Base-by-base conservation (phyloP, 1,140 invertebrate genomes). In the Stegodyphus mimosarum region DNA sequence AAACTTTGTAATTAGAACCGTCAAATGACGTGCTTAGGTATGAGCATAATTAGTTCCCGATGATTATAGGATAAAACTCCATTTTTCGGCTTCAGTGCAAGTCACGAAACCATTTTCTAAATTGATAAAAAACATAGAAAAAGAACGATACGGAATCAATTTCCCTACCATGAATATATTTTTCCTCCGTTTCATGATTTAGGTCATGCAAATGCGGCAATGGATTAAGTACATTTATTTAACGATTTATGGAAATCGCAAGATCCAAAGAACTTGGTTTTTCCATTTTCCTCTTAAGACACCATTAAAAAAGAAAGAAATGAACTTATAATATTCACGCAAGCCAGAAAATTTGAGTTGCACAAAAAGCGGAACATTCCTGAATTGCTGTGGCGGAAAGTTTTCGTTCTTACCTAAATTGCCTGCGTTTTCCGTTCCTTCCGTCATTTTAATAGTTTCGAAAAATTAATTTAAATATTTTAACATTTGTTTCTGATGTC, bases 401-500 rank as follows among this genome's bases (percentile, higher is more conserved):
- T 75, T 84, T 84, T 84, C 51, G 49, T 83, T 74, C 60, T 66
- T 74, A 13, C 70, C 53, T 74, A 52, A 71, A 75, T 83, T 83
- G 60, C 74, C 71, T 33, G 53, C 11, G 33, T 51, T 67, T 11
- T 63, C 13, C 49, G 69, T 81, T 81, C 50, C 48, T 81, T 66
- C 55, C 71, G 49, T 74, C 80, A 83, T 17, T 84, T 84, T 84
- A 84, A 84, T 84, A 76, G 72, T 76, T 84, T 76, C 73, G 60
- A 84, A 84, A 84, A 84, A 84, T 84, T 69, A 67, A 75, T 84
- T 84, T 84, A 75, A 75, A 75, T 84, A 69, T 84, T 84, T 76
- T 84, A 84, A 84, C 81, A 76, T 84, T 84, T 84, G 81, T 69
- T 84, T 76, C 81, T 84, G 81, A 84, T 84, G 81, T 84, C 81